Evolutionary conservation across 2,888 invertebrate species (phyloP), one percentile per base, ranked within the genome.

Genomic region (Arge pagana): DNA sequence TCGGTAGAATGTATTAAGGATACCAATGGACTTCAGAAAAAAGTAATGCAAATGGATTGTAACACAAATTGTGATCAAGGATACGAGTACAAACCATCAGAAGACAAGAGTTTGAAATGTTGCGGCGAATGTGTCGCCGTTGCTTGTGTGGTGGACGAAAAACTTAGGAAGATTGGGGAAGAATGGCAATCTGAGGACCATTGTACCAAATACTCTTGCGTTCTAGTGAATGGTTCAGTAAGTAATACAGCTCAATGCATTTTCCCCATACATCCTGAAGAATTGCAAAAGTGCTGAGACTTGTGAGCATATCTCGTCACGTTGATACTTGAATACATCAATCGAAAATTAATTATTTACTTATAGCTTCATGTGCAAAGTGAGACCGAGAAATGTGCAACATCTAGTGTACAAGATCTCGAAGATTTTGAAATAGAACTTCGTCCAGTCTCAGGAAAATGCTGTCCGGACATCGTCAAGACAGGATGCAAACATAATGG

Each of bases 41-140:
- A 58, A 33, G 42, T 52, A 1, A 58, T 55, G 8, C 52, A 62
- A 0, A 59, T 67, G 64, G 72, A 67, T 52, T 76, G 60, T 66
- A 67, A 48, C 7, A 50, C 24, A 1, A n/a, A 48, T 4, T 70
- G 70, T 48, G 67, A 68, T n/a, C 67, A 83, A 54, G 90, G 90
- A 0, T 87, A 82, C 77, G 71, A 71, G 43, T 88, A 88, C 62
- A 64, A 68, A 16, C 67, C 80, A 1, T 64, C 79, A 3, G 57
- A 66, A 2, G 61, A 73, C 7, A 65, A 62, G 24, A 77, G 78
- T 5, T 68, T 73, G 3, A 67, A 77, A 56, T 89, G 88, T 64
- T 89, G 89, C 67, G 89, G 89, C 1, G 75, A 78, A 39, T 89
- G 89, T 69, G 70, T 78, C 31, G 83, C 84, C 11, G 78, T 81